Evolutionary conservation across 2,888 invertebrate genomes (phyloP).

Genomic region (Congeria kusceri): DNA sequence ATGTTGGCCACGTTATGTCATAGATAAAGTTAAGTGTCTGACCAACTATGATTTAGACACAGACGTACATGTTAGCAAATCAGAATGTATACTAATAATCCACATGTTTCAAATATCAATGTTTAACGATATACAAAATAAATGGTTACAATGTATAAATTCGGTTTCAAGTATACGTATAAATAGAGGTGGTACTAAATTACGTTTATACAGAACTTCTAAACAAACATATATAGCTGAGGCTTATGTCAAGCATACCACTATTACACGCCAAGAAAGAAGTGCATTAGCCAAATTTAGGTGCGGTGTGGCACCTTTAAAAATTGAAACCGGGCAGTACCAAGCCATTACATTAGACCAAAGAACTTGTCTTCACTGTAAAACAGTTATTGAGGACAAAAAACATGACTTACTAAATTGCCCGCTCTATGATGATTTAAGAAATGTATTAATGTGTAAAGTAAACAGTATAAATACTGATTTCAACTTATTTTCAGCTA

Average conservation of each 20-base stretch:
- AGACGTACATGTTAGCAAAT: background rate
- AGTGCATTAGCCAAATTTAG: no score
- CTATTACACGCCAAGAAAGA: background rate
- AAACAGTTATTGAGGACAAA: no score
- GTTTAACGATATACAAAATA: background rate
- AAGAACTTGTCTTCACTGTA: no score
- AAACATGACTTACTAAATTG: no score
- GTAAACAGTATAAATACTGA: no score
- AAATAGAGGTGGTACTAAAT: background rate
- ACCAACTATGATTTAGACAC: background rate
- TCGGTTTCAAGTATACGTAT: background rate
- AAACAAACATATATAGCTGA: background rate
- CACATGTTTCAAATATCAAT: background rate
- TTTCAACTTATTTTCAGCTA: no score
- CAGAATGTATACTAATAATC: background rate
- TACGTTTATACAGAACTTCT: background rate
- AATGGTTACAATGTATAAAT: background rate
- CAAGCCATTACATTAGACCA: no score
- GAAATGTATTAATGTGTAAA: no score
- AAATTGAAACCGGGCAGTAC: no score
- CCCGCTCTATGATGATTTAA: no score
- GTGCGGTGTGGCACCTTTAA: no score
- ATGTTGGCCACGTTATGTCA: background rate
- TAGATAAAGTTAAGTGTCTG: background rate
- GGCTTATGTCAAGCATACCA: background rate